Conservation (phyloP, 2,113 vertebrate genomes). For the Atrichornis clamosus region DNA sequence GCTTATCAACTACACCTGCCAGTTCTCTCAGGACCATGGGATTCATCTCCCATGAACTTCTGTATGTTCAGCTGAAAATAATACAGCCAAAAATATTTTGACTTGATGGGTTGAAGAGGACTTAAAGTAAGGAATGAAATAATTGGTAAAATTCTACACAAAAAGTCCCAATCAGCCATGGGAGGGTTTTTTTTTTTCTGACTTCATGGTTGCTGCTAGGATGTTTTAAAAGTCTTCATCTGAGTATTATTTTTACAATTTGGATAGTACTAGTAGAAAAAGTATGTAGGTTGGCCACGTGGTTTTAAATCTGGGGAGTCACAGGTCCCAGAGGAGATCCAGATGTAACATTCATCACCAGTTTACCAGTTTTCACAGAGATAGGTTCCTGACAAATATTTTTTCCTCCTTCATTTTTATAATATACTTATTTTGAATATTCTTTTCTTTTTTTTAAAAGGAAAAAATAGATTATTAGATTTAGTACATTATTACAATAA, state of each 20-base stretch:
- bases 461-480: neutral
- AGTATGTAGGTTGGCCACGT: neutral
- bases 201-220: neutral
- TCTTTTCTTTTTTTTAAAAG: neutral
- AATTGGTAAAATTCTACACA: neutral
- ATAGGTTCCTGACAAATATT: neutral
- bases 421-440: neutral
- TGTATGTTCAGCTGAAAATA: neutral
- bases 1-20: neutral
- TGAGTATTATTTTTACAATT: neutral
- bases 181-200: neutral
- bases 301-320: neutral
- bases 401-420: neutral
- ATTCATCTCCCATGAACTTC: neutral
- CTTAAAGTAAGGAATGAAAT: neutral
- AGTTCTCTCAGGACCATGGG: neutral
- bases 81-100: neutral
- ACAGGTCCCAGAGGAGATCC: neutral
- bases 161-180: neutral
- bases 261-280: neutral
- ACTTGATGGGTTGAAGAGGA: neutral
- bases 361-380: neutral
- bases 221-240: neutral
- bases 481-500: neutral
- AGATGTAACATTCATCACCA: neutral